Conservation (phyloP, 2,888 invertebrate genomes). For the Xestoiulus laeticollis region DNA sequence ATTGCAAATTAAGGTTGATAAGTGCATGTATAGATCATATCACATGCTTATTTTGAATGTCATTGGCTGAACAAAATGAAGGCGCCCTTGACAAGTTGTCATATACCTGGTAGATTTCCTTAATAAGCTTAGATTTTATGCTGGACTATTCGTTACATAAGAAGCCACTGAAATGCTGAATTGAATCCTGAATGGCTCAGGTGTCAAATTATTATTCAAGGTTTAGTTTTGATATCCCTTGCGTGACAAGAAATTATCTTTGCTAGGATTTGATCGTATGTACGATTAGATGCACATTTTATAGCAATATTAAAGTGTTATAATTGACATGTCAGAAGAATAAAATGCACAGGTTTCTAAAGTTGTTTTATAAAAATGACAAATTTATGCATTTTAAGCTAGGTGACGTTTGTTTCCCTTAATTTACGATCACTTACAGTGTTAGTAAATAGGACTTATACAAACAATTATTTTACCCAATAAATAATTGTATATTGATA, state of each 20-base stretch:
- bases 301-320: too few species aligned
- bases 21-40: background rate
- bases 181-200: background rate
- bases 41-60: background rate
- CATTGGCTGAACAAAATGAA: background rate
- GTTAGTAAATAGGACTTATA: too few species aligned
- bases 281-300: too few species aligned
- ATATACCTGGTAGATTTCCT: background rate
- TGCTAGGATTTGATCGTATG: background rate
- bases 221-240: background rate
- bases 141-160: background rate
- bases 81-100: background rate
- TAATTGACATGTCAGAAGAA: too few species aligned
- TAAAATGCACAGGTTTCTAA: too few species aligned
- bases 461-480: too few species aligned
- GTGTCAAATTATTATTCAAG: background rate
- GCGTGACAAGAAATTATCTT: background rate
- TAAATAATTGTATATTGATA: too few species aligned
- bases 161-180: background rate
- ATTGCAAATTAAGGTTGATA: background rate
- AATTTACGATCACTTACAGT: too few species aligned
- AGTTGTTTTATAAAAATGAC: too few species aligned
- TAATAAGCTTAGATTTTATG: background rate
- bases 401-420: too few species aligned
- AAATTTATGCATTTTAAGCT: too few species aligned